Evolutionary conservation across 2,888 invertebrate species (phyloP), one percentile per base, ranked within the genome.

Genomic region (Zeuzera pyrina): DNA sequence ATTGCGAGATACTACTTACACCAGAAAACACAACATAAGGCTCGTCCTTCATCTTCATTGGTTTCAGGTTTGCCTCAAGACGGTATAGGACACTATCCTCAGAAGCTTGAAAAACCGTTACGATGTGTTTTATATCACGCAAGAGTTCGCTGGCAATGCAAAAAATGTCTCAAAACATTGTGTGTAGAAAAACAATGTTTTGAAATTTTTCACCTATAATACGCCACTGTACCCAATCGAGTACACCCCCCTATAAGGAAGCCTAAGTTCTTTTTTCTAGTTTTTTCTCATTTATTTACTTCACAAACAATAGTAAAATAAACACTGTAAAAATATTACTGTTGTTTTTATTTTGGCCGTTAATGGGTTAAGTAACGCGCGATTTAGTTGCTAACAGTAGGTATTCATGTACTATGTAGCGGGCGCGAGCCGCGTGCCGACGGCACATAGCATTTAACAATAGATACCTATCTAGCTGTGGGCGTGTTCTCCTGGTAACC

Each of bases 171-270:
- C n/a, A n/a, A n/a, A n/a, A n/a, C n/a, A n/a, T n/a, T n/a, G n/a
- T n/a, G n/a, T n/a, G n/a, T n/a, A n/a, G n/a, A n/a, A n/a, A n/a
- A n/a, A n/a, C n/a, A n/a, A n/a, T n/a, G n/a, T n/a, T n/a, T n/a
- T n/a, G n/a, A n/a, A n/a, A n/a, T n/a, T n/a, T n/a, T n/a, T n/a
- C n/a, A n/a, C n/a, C n/a, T n/a, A n/a, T n/a, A n/a, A n/a, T n/a
- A n/a, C n/a, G n/a, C n/a, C n/a, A n/a, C 31, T 27, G 5, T 19
- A 19, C 19, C 19, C 19, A 19, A 19, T n/a, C n/a, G n/a, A 8
- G 19, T 19, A 19, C 19, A 19, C 19, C 5, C 8, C 8, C 19
- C 19, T 19, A 8, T 19, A 6, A 5, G 8, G 19, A 19, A n/a
- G n/a, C n/a, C n/a, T 8, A 19, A 19, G 19, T 19, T 19, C 19